Percentiles rank a stretch among this genome's conserved stretches.
Evolutionary conservation across 2,113 vertebrate species (phyloP).

Genomic region (Eurystomus gularis): DNA sequence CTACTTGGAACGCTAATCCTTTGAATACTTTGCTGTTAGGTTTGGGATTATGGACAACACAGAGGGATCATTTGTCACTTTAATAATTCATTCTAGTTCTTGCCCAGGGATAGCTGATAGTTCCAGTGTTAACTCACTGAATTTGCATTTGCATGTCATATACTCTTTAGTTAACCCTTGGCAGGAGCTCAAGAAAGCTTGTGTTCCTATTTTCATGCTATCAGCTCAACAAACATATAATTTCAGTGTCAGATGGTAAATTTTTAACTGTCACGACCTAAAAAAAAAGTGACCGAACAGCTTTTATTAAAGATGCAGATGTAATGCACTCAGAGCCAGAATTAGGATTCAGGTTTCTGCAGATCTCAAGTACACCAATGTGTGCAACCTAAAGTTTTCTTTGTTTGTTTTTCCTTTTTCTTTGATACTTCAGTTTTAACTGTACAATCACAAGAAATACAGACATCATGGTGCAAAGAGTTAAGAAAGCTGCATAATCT

Average conservation of each 20-base stretch:
- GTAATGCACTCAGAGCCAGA: background rate
- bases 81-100: background rate
- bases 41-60: background rate
- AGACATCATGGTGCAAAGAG: background rate
- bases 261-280: background rate
- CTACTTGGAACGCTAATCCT: background rate
- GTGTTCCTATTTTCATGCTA: background rate
- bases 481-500: conserved; percentile 6
- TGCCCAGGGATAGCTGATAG: background rate
- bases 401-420: background rate
- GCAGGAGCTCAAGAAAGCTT: background rate
- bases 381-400: too few species aligned
- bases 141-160: background rate
- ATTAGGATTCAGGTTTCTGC: background rate
- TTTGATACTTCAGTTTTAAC: background rate
- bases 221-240: background rate
- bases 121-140: background rate
- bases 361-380: background rate
- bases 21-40: background rate
- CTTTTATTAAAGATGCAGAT: background rate
- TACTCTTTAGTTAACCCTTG: background rate
- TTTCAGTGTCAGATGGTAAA: background rate
- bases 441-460: background rate
- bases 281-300: background rate
- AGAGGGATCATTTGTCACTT: background rate